A percentile compares a stretch with the other conserved stretches of the same genome.
Conservation (phyloP, 2,113 vertebrate species). For the Paedocypris sp. region DNA sequence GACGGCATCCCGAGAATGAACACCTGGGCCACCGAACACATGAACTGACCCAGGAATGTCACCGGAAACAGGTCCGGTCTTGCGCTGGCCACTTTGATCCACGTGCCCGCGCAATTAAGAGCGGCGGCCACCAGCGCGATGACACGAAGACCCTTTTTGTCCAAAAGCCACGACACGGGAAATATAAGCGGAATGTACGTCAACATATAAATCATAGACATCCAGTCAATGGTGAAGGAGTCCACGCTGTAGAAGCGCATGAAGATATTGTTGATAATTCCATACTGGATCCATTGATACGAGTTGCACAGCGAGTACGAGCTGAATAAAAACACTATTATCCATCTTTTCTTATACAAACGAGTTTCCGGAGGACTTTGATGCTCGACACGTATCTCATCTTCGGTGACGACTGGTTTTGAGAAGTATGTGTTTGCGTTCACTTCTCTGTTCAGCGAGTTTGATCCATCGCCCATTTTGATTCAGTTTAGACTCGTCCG, state of each 20-base stretch:
- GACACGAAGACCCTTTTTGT: constrained; percentile 75
- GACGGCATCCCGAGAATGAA: constrained; percentile 95
- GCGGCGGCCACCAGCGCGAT: constrained; percentile 71
- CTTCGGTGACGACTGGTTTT: not conserved
- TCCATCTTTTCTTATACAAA: constrained; percentile 73
- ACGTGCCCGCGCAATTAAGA: constrained; percentile 80
- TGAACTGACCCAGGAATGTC: constrained; percentile 74
- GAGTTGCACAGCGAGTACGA: constrained; percentile 82
- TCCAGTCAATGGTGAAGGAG: constrained; percentile 77
- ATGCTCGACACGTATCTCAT: not conserved
- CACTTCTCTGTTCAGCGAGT: not conserved
- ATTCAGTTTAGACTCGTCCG: not conserved
- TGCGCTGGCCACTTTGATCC: constrained; percentile 85
- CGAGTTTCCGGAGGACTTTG: constrained; percentile 32
- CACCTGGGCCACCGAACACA: constrained; percentile 76
- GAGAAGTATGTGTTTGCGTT: not conserved
- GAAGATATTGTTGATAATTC: constrained; percentile 81
- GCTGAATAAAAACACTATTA: constrained; percentile 75
- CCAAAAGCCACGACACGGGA: constrained; percentile 85
- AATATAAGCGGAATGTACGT: constrained; percentile 85
- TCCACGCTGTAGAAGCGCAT: constrained; percentile 71
- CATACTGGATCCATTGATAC: constrained; percentile 92
- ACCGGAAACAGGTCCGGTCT: constrained; percentile 68
- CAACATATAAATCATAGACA: constrained; percentile 91
- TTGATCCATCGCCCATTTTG: constrained; percentile 13